A percentile compares a stretch with the other conserved stretches of the same genome.
phyloP scores from a whole-genome alignment of 2,113 vertebrate species.

The Percopsis transmontana region DNA sequence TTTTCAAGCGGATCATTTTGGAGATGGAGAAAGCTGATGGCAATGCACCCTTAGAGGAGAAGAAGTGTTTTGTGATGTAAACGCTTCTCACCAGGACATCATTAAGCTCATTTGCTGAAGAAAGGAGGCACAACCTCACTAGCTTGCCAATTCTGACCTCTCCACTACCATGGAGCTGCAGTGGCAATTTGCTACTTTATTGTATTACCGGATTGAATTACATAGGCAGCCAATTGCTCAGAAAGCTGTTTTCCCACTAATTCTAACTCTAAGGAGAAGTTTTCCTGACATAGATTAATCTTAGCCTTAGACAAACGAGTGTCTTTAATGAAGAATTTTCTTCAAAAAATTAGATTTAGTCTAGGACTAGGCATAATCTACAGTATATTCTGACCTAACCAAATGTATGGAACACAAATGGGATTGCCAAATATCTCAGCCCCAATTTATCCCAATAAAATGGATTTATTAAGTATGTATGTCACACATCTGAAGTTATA shows the following conservation, averaged over 20 bases:
- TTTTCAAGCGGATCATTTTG: slow-evolving; percentile 84
- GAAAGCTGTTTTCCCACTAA: slow-evolving; percentile 31
- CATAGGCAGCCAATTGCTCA: slow-evolving; percentile 32
- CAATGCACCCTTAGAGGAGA: slow-evolving; percentile 76
- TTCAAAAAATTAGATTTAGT: slow-evolving; percentile 31
- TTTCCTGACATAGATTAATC: slow-evolving; percentile 35
- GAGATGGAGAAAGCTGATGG: slow-evolving; percentile 85
- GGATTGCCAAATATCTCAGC: slow-evolving; percentile 21
- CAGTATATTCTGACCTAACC: slow-evolving; percentile 20
- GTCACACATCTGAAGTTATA: slow-evolving; percentile 33
- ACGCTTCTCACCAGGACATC: slow-evolving; percentile 50
- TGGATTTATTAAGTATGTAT: background rate
- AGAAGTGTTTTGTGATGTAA: slow-evolving; percentile 81
- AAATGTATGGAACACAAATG: slow-evolving; percentile 24
- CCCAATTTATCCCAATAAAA: slow-evolving; percentile 21
- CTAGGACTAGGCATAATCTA: slow-evolving; percentile 18
- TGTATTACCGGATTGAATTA: slow-evolving; percentile 51
- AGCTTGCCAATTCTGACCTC: slow-evolving; percentile 65
- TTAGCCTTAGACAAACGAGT: slow-evolving; percentile 36
- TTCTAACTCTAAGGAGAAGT: slow-evolving; percentile 36
- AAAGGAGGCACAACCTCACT: slow-evolving; percentile 72
- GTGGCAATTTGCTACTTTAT: slow-evolving; percentile 43
- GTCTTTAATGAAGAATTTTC: slow-evolving; percentile 23
- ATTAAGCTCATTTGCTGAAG: slow-evolving; percentile 65
- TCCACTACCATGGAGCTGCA: slow-evolving; percentile 52